A percentile compares a stretch with the other conserved stretches of the same genome.
phyloP scores from a whole-genome alignment of 2,113 vertebrate species.

The Elachura formosa region DNA sequence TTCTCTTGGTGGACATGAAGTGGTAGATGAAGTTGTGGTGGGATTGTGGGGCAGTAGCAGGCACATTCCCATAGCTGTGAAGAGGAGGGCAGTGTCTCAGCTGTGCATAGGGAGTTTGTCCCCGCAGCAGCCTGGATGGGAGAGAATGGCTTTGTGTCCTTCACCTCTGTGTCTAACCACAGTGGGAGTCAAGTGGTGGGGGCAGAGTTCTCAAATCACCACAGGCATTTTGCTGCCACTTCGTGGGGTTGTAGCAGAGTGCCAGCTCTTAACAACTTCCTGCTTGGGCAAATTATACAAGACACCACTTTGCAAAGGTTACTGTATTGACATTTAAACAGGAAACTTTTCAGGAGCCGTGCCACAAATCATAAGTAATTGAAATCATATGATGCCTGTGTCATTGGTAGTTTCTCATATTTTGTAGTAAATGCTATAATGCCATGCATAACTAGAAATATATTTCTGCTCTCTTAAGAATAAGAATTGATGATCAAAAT shows the following conservation, averaged over 20 bases:
- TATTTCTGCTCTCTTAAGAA: neutral
- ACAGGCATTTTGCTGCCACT: neutral
- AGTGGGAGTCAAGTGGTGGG: neutral
- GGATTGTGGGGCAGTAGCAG: rapidly evolving
- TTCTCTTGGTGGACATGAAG: neutral
- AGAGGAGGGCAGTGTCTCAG: neutral
- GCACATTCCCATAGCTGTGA: rapidly evolving
- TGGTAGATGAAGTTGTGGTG: neutral
- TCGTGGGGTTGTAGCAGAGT: neutral
- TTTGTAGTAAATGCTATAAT: neutral
- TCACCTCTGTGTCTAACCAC: neutral
- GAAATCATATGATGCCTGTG: neutral
- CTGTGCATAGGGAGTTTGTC: neutral
- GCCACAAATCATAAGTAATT: neutral
- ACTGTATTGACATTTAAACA: neutral
- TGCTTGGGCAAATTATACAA: neutral
- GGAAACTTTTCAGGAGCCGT: neutral
- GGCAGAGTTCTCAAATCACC: neutral
- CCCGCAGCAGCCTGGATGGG: rapidly evolving
- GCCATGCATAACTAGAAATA: neutral
- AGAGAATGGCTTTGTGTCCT: neutral
- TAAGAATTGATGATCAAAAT: neutral
- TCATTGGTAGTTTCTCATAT: neutral
- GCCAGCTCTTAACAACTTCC: neutral
- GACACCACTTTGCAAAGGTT: neutral